phyloP scores from a whole-genome alignment of 2,113 vertebrate genomes.

The Malaclemys terrapin region DNA sequence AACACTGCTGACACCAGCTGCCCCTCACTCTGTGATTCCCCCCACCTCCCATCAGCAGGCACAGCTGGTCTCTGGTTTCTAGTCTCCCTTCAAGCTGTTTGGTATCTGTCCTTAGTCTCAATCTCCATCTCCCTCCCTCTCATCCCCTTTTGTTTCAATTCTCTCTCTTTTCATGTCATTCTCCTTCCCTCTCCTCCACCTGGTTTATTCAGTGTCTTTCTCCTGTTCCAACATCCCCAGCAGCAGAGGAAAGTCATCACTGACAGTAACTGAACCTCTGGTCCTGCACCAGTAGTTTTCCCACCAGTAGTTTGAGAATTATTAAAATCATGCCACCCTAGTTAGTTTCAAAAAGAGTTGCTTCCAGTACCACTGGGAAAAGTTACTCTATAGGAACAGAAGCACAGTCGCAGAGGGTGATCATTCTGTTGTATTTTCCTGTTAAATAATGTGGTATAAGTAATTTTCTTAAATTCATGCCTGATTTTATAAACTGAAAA shows the following conservation, averaged over 20 bases:
- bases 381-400: background rate
- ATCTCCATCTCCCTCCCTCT: background rate
- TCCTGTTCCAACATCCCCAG: background rate
- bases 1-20: too few relatives aligned
- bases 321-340: background rate
- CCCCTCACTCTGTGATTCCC: too few relatives aligned
- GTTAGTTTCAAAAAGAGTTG: background rate
- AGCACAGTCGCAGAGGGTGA: background rate
- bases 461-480: background rate
- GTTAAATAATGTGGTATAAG: background rate
- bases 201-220: background rate
- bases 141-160: background rate
- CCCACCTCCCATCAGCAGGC: too few relatives aligned
- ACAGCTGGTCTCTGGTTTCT: too few relatives aligned
- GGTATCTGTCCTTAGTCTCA: background rate
- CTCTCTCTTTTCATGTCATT: background rate
- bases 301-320: background rate
- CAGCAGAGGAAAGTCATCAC: background rate
- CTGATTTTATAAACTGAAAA: background rate
- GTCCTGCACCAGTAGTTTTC: background rate
- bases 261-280: background rate
- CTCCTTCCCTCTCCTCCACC: background rate
- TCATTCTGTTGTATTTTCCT: background rate
- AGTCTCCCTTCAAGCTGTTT: background rate
- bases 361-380: background rate